Conservation (phyloP, 1,140 invertebrate species). For the Philopotamus ludificatus region DNA sequence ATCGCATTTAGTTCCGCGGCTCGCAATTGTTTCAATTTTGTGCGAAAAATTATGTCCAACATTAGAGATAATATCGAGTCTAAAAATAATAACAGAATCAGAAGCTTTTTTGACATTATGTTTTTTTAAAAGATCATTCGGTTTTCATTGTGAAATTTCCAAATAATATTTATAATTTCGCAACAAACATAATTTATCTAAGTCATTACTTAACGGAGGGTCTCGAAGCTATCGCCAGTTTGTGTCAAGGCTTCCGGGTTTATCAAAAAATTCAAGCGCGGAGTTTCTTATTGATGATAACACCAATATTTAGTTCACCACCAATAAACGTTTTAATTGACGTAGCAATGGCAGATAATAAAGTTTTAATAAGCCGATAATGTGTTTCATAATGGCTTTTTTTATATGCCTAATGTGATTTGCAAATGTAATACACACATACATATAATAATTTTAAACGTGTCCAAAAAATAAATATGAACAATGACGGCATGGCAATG, state of each 20-base stretch:
- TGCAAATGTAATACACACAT: no score
- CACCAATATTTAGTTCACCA: slow-evolving; percentile 4
- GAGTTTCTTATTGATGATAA: slow-evolving; percentile 4
- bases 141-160: no score
- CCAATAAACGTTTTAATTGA: slow-evolving; percentile 6
- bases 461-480: no score
- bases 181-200: slow-evolving; percentile 12
- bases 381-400: no score
- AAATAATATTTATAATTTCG: background rate
- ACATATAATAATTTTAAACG: no score
- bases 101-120: no score
- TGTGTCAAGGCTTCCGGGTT: slow-evolving; percentile 18
- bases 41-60: background rate
- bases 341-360: background rate
- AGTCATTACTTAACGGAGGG: background rate
- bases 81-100: background rate
- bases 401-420: no score
- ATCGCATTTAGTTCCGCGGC: background rate
- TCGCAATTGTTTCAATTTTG: background rate
- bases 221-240: slow-evolving; percentile 1
- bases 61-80: background rate
- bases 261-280: slow-evolving; percentile 6
- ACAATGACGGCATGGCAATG: no score
- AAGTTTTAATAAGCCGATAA: no score
- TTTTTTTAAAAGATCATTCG: no score